Evolutionary conservation across 2,888 invertebrate genomes (phyloP).

Genomic region (Cheilosia soror): DNA sequence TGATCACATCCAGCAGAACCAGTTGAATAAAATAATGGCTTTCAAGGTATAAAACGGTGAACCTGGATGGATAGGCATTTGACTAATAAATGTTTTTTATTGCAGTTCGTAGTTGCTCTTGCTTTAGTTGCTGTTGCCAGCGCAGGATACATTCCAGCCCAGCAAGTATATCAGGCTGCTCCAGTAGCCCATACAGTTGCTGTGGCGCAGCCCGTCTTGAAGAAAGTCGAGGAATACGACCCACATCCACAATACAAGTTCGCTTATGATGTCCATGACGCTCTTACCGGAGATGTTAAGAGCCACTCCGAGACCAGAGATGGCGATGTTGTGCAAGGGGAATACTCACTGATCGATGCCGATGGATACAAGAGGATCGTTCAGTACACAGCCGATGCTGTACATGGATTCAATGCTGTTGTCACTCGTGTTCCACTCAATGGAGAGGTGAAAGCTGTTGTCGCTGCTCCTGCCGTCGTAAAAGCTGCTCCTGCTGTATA

Average conservation of each 20-base stretch:
- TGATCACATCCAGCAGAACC: conserved; percentile 9
- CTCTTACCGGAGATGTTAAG: conserved; percentile 82
- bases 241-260: conserved; percentile 80
- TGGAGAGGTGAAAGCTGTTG: conserved; percentile 15
- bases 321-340: conserved; percentile 82
- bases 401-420: conserved; percentile 82
- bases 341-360: conserved; percentile 82
- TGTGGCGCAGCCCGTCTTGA: conserved; percentile 58
- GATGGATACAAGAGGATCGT: conserved; percentile 82
- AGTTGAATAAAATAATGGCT: conserved; percentile 31
- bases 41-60: conserved; percentile 34
- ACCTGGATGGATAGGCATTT: neutral
- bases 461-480: conserved; percentile 36
- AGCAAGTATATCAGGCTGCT: conserved; percentile 74
- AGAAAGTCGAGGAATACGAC: conserved; percentile 75
- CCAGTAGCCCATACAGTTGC: conserved; percentile 43
- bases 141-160: conserved; percentile 76
- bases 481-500: conserved; percentile 53
- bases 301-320: conserved; percentile 81
- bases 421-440: conserved; percentile 80
- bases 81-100: neutral
- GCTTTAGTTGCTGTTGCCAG: conserved; percentile 80
- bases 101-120: conserved; percentile 80
- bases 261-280: conserved; percentile 81
- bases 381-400: conserved; percentile 80